Percentiles rank a stretch among this genome's conserved stretches.
phyloP scores from a whole-genome alignment of 2,888 invertebrate species.

The Synanthedon myopaeformis region DNA sequence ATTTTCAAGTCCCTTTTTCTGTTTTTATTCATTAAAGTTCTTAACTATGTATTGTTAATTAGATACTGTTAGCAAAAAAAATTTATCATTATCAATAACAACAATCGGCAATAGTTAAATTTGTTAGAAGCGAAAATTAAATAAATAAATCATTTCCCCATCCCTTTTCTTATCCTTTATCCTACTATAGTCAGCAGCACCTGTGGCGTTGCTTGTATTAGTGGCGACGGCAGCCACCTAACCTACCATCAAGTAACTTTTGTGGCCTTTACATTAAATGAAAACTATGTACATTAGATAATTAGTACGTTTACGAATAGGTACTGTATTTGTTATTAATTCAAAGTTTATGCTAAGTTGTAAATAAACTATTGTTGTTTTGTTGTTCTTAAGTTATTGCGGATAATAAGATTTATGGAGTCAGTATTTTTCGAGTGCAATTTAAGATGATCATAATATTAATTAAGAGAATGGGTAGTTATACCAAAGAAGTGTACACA shows the following conservation, averaged over 20 bases:
- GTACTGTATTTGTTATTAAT: conserved; percentile 17
- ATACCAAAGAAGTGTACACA: conserved; percentile 65
- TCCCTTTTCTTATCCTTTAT: too few species aligned
- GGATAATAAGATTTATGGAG: conserved; percentile 10
- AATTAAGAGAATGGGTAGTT: conserved; percentile 42
- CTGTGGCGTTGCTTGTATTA: too few species aligned
- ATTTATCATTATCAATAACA: too few species aligned
- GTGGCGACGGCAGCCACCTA: too few species aligned
- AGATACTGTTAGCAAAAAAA: too few species aligned
- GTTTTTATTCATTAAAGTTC: too few species aligned
- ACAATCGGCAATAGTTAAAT: too few species aligned
- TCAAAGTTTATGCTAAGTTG: conserved; percentile 27
- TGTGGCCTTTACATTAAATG: background rate
- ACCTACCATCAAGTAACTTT: background rate
- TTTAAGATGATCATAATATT: conserved; percentile 23
- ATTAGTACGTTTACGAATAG: conserved; percentile 3
- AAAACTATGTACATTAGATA: background rate
- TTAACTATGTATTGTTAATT: too few species aligned
- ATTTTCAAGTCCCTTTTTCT: too few species aligned
- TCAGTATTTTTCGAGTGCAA: conserved; percentile 63
- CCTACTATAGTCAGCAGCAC: too few species aligned
- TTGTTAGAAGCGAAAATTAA: too few species aligned
- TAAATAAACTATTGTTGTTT: conserved; percentile 30
- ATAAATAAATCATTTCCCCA: too few species aligned
- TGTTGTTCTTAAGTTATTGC: conserved; percentile 27